Evolutionary conservation across 2,113 vertebrate genomes (phyloP).

Genomic region (Perca fluviatilis): DNA sequence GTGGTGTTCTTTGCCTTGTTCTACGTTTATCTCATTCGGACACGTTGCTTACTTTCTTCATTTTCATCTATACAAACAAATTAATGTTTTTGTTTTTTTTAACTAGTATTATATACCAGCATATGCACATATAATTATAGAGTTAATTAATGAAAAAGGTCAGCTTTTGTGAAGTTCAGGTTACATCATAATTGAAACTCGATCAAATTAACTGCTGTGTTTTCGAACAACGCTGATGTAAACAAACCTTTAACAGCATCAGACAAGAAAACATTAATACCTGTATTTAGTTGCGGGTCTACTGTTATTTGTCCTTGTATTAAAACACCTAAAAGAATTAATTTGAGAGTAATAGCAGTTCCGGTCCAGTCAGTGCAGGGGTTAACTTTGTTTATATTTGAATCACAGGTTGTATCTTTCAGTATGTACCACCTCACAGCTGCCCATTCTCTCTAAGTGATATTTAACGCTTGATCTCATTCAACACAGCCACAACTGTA

Average conservation of each 20-base stretch:
- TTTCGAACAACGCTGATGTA: not conserved
- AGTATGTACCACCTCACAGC: not conserved
- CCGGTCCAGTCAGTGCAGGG: not conserved
- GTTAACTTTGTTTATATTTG: conserved; percentile 1
- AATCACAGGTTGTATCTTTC: not conserved
- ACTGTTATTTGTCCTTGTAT: not conserved
- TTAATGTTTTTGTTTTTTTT: not conserved
- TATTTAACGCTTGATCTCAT: conserved; percentile 35
- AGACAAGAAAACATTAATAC: not conserved
- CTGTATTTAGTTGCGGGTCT: not conserved
- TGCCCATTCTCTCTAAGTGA: not conserved
- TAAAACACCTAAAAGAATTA: conserved; percentile 4
- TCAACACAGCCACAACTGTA: conserved; percentile 4
- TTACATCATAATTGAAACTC: not conserved
- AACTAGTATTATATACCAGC: not conserved
- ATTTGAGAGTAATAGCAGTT: not conserved
- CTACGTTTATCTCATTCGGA: not conserved
- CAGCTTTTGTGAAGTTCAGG: not conserved
- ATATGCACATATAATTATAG: not conserved
- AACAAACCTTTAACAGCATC: not conserved
- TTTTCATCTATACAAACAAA: not conserved
- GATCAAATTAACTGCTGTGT: not conserved
- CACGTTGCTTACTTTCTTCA: not conserved
- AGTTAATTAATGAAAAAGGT: not conserved
- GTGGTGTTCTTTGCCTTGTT: not conserved